Percentiles rank a stretch among this genome's conserved stretches.
These are phyloP conservation scores for Pipistrellus nathusii DNA, from an alignment of 2,797 vertebrate species.

Conservation along the genomic window DNA sequence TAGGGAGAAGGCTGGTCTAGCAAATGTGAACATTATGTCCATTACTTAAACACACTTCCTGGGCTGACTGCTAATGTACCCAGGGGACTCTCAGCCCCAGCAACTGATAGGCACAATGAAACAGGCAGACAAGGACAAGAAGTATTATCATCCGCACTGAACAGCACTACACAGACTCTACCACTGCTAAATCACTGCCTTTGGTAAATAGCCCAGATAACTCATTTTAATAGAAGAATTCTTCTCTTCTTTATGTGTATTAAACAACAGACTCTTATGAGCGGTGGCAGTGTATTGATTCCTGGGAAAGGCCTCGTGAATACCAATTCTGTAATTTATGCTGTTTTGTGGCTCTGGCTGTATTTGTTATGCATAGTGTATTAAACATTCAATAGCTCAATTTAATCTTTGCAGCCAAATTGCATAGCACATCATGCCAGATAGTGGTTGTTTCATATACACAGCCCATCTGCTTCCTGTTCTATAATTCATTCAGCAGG, in stretches of 20 bases:
- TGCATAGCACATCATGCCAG: slow-evolving; percentile 90
- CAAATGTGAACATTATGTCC: slow-evolving; percentile 94
- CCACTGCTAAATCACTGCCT: slow-evolving; percentile 92
- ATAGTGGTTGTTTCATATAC: slow-evolving; percentile 91
- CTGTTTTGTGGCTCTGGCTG: slow-evolving; percentile 89
- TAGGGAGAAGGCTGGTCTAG: slow-evolving; percentile 93
- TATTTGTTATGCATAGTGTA: slow-evolving; percentile 93
- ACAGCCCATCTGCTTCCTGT: slow-evolving; percentile 91
- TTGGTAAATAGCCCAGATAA: slow-evolving; percentile 93
- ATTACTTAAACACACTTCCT: slow-evolving; percentile 94
- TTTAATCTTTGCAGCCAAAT: slow-evolving; percentile 92
- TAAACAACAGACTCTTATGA: slow-evolving; percentile 92
- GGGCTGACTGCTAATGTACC: slow-evolving; percentile 93
- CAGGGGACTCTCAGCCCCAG: slow-evolving; percentile 90
- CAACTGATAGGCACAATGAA: slow-evolving; percentile 91
- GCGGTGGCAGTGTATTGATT: slow-evolving; percentile 92
- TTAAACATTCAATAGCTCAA: slow-evolving; percentile 93
- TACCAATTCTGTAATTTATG: slow-evolving; percentile 92
- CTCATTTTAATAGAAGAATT: slow-evolving; percentile 93
- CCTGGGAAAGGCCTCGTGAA: slow-evolving; percentile 89
- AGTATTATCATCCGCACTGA: slow-evolving; percentile 92
- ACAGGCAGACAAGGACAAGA: slow-evolving; percentile 92
- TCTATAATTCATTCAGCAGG: slow-evolving; percentile 91
- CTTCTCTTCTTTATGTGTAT: slow-evolving; percentile 91
- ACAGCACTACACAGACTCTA: slow-evolving; percentile 90